These are phyloP conservation scores for Sceloporus tristichus DNA, from an alignment of 2,113 vertebrate genomes.

Conservation along the genomic window DNA sequence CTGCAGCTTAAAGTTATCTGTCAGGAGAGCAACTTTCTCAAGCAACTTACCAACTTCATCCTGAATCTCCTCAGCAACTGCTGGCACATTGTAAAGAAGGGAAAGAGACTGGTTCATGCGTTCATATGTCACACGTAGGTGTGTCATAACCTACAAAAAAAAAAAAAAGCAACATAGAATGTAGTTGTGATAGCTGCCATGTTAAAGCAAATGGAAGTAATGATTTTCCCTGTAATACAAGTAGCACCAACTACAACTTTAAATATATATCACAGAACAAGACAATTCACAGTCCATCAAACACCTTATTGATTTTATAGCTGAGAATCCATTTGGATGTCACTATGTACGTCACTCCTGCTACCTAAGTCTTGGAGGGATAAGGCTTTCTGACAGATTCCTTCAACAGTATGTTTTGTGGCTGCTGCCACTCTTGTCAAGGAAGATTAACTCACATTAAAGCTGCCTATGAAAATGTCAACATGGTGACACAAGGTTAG, in stretches of 20 bases:
- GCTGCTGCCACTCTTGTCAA: background rate
- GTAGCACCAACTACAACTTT: slow-evolving; percentile 9
- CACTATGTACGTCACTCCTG: slow-evolving; percentile 29
- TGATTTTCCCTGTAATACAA: background rate
- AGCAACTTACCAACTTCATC: slow-evolving; percentile 96
- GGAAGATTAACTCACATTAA: slow-evolving; percentile 13
- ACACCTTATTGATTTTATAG: background rate
- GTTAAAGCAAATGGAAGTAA: background rate
- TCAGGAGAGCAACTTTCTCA: background rate
- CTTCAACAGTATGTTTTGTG: background rate
- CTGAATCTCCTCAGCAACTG: slow-evolving; percentile 94
- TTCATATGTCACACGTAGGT: slow-evolving; percentile 97
- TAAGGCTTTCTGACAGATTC: background rate
- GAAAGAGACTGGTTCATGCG: slow-evolving; percentile 98
- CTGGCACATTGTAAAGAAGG: slow-evolving; percentile 96
- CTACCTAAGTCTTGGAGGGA: slow-evolving; percentile 32
- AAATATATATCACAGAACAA: slow-evolving; percentile 1
- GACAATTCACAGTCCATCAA: background rate
- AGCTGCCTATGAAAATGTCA: background rate
- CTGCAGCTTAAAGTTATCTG: background rate
- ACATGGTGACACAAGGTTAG: background rate
- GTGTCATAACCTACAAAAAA: slow-evolving; percentile 90
- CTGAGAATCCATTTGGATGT: slow-evolving; percentile 1
- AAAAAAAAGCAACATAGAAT: slow-evolving; percentile 3
- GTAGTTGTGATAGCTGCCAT: background rate